Conservation (phyloP, 2,888 invertebrate species). For the Philhelius pedissequus region DNA sequence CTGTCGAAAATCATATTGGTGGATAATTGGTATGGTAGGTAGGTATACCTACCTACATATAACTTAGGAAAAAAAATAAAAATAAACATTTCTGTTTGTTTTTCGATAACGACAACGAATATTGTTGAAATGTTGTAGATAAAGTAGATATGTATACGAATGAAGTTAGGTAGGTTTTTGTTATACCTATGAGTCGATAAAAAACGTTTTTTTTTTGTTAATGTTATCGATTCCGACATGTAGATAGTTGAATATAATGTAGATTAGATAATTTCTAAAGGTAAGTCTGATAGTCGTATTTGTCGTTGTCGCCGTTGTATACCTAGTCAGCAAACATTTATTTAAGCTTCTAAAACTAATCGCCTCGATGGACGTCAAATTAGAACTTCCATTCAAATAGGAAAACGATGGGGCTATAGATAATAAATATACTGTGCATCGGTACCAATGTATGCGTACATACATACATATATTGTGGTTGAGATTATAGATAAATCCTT, state of each 20-base stretch:
- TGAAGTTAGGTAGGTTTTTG: background rate
- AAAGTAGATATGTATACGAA: slow-evolving; percentile 3
- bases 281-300: slow-evolving; percentile 9
- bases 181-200: background rate
- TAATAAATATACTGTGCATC: background rate
- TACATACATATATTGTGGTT: background rate
- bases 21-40: background rate
- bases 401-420: background rate
- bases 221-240: slow-evolving; percentile 50
- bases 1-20: slow-evolving; percentile 36
- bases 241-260: slow-evolving; percentile 10
- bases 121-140: slow-evolving; percentile 61
- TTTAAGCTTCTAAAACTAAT: slow-evolving; percentile 55
- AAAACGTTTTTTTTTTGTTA: slow-evolving; percentile 6
- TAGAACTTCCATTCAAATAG: slow-evolving; percentile 16
- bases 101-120: slow-evolving; percentile 61
- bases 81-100: slow-evolving; percentile 43
- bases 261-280: slow-evolving; percentile 23
- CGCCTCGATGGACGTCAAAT: background rate
- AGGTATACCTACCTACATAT: no score
- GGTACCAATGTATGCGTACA: background rate
- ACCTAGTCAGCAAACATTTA: slow-evolving; percentile 51
- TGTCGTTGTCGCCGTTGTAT: background rate
- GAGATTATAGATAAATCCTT: slow-evolving; percentile 24
- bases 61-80: slow-evolving; percentile 22